phyloP scores from a whole-genome alignment of 2,888 invertebrate genomes.

The Habroteleia sp. region DNA sequence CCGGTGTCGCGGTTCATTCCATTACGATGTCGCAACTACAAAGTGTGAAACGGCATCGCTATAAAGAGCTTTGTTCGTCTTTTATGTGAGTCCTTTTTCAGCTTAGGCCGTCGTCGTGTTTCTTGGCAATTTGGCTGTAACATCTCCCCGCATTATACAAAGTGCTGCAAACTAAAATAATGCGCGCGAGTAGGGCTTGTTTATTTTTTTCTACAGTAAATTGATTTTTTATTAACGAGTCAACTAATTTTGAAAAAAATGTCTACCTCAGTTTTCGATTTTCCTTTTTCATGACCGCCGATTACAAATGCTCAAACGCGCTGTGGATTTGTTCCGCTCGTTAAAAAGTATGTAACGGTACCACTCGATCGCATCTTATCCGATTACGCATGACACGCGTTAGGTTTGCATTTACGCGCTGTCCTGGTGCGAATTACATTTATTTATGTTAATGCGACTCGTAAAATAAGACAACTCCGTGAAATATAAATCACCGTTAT shows the following conservation, averaged over 20 bases:
- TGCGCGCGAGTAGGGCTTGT: not conserved
- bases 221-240: constrained; percentile 44
- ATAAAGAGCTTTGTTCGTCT: constrained; percentile 45
- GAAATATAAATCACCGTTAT: constrained; percentile 40
- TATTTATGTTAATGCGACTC: constrained; percentile 55
- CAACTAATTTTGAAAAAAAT: constrained; percentile 34
- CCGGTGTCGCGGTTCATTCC: constrained; percentile 43
- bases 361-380: constrained; percentile 72
- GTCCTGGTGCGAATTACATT: constrained; percentile 47
- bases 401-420: constrained; percentile 69
- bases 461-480: constrained; percentile 21
- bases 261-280: not conserved
- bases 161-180: constrained; percentile 20
- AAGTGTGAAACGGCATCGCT: constrained; percentile 45
- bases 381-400: constrained; percentile 75
- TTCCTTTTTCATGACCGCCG: not conserved
- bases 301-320: constrained; percentile 31
- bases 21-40: constrained; percentile 48
- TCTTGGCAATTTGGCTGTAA: constrained; percentile 4
- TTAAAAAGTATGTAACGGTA: constrained; percentile 52
- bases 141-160: constrained; percentile 5
- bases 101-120: constrained; percentile 21
- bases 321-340: constrained; percentile 47
- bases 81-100: constrained; percentile 34
- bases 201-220: constrained; percentile 15